phyloP scores from a whole-genome alignment of 2,797 vertebrate species.

The Valencia hispanica region DNA sequence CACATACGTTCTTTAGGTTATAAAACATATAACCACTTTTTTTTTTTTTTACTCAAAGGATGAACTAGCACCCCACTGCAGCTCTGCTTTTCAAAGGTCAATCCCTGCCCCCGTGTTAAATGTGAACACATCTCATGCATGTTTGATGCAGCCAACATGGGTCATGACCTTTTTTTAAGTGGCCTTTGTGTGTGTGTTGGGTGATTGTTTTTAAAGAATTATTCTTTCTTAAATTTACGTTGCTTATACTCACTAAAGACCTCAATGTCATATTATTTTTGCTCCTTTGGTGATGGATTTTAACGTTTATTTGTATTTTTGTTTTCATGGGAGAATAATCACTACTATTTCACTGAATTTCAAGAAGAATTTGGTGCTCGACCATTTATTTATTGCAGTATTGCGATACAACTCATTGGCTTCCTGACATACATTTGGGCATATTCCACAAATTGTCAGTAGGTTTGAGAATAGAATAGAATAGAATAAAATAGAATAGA shows the following conservation, averaged over 20 bases:
- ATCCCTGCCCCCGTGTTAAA: constrained; percentile 51
- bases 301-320: background rate
- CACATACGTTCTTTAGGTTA: constrained; percentile 2
- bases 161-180: constrained; percentile 64
- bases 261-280: background rate
- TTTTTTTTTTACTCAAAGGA: constrained; percentile 15
- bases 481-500: too few relatives aligned
- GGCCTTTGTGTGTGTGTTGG: constrained; percentile 10
- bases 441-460: background rate
- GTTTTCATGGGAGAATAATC: background rate
- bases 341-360: background rate
- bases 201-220: too few relatives aligned
- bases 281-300: background rate
- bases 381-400: background rate
- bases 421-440: background rate
- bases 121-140: constrained; percentile 52
- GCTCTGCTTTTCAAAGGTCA: constrained; percentile 60
- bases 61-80: background rate
- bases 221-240: background rate
- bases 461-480: background rate
- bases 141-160: constrained; percentile 68
- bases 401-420: background rate
- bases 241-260: background rate
- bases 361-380: background rate
- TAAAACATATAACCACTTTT: constrained; percentile 11